phyloP scores from a whole-genome alignment of 2,888 invertebrate genomes.

The Julus scanicus region DNA sequence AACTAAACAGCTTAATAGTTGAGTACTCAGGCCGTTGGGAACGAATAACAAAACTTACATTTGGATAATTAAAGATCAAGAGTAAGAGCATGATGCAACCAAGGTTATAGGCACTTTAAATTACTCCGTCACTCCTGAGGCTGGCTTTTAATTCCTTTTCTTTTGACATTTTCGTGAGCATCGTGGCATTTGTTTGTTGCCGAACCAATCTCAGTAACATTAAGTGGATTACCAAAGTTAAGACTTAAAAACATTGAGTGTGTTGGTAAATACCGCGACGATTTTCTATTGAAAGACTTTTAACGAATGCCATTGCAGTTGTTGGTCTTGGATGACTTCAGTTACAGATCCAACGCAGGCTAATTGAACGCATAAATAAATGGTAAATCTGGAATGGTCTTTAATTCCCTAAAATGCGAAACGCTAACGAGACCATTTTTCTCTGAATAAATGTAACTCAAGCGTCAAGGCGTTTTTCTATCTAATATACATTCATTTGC shows the following conservation, averaged over 20 bases:
- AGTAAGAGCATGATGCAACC: background rate
- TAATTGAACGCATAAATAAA: conserved; percentile 32
- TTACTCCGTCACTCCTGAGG: background rate
- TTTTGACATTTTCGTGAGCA: background rate
- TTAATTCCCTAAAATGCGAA: conserved; percentile 36
- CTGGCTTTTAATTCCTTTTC: conserved; percentile 27
- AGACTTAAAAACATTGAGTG: conserved; percentile 44
- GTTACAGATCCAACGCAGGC: conserved; percentile 14
- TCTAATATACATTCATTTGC: no score
- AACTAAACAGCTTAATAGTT: conserved; percentile 23
- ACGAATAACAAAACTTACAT: conserved; percentile 14
- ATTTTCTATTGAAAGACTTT: conserved; percentile 30
- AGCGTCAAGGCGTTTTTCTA: background rate
- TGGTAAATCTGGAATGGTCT: background rate
- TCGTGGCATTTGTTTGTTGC: background rate
- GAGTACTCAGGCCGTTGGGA: background rate
- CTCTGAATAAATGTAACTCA: background rate
- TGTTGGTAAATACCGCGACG: conserved; percentile 13
- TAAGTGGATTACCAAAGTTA: conserved; percentile 31
- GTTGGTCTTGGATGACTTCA: background rate
- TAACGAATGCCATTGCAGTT: background rate
- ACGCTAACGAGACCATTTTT: conserved; percentile 32
- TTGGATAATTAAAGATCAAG: conserved; percentile 21
- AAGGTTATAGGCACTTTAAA: background rate
- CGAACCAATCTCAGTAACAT: background rate